These are phyloP conservation scores for Aphelenchoides bicaudatus DNA, from an alignment of 2,888 invertebrate species.

Conservation along the genomic window DNA sequence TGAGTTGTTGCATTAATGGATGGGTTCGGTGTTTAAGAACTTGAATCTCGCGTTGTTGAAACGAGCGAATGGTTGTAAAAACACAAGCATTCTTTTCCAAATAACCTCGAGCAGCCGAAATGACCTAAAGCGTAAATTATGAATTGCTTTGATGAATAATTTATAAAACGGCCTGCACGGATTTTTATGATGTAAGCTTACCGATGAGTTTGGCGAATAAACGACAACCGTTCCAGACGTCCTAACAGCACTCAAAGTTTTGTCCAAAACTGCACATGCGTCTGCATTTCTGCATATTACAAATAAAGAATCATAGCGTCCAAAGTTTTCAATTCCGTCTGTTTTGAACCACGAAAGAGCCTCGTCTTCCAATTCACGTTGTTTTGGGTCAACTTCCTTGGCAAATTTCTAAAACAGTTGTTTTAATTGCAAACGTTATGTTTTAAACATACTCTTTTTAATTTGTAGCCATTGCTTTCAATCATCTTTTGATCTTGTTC, in stretches of 20 bases:
- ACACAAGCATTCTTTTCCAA: conserved; percentile 71
- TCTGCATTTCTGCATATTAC: conserved; percentile 4
- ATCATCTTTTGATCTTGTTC: no score
- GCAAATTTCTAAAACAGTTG: no score
- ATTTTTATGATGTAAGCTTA: not conserved
- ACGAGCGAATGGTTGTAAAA: conserved; percentile 69
- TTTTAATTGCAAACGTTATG: no score
- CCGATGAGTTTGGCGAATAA: conserved; percentile 35
- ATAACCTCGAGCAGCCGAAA: conserved; percentile 77
- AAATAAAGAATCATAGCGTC: conserved; percentile 4
- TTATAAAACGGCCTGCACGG: not conserved
- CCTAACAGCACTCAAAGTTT: conserved; percentile 30
- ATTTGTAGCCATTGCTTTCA: no score
- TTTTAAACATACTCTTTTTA: no score
- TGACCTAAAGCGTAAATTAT: conserved; percentile 65
- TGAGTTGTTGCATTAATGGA: conserved; percentile 85
- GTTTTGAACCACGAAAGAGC: conserved; percentile 11
- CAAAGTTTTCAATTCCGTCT: conserved; percentile 3
- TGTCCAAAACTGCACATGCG: conserved; percentile 28
- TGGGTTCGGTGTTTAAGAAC: conserved; percentile 73
- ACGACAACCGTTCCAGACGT: conserved; percentile 46
- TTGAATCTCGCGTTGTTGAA: conserved; percentile 44
- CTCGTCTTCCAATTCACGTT: not conserved
- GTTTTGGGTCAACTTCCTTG: not conserved
- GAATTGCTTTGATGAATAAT: conserved; percentile 2